Base-by-base conservation (phyloP, 2,797 vertebrate genomes). In the Pitangus sulphuratus region DNA sequence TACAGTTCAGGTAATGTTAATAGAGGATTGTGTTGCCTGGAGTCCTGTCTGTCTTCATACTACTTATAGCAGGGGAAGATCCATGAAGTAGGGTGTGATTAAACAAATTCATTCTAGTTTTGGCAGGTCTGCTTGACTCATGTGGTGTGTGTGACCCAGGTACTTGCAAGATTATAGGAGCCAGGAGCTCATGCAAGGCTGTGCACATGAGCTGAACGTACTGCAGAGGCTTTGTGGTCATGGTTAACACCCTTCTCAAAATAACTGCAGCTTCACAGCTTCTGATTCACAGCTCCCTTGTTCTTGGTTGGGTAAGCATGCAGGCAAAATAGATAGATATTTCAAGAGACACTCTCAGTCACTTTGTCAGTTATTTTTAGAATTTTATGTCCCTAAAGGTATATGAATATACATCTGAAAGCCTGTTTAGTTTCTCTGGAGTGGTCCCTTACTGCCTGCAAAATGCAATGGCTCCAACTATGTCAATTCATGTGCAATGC, bases 311-410 rank as follows among this genome's bases (percentile, higher is more conserved):
- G 65, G 69, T 92, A 65, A 90, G 53, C 74, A 88, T 54, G 54
- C 69, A 65, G 53, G 57, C 30, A 75, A 85, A 86, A 84, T 25
- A 78, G 44, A 89, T 21, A 50, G 57, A 39, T 71, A 51, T 93
- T 93, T 86, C 69, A 58, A 84, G 84, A 95, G 61, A 86, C n/a
- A 33, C 22, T 80, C 79, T 84, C 61, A 68, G 74, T 75, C 69
- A 86, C 53, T 93, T 60, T 88, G 61, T 61, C 39, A 42, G 69
- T n/a, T 91, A 81, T 84, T 86, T 88, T 95, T 83, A 56, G 88
- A 68, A 72, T 61, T 81, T 54, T 69, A 25, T 72, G 37, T 81
- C 88, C 86, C 74, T 90, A 54, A 84, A 90, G 65, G 40, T 60
- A 65, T 78, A 68, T 17, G 31, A 86, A 86, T 81, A 80, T 83